Percentiles rank a stretch among this genome's conserved stretches.
Evolutionary conservation across 2,113 vertebrate species (phyloP).

Genomic region (Siniperca knerii): DNA sequence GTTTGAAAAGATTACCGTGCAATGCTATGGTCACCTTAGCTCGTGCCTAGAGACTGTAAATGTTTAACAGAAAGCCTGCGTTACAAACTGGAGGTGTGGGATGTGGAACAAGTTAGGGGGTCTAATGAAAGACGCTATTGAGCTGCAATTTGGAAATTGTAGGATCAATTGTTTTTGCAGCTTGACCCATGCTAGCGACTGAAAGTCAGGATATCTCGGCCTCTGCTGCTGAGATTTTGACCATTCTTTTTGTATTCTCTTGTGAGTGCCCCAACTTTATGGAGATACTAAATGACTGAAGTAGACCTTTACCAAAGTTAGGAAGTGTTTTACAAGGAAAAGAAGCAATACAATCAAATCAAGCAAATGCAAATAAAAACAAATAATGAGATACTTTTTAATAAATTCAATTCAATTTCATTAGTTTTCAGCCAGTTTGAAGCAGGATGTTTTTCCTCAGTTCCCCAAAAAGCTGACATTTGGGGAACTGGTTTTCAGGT

Average conservation of each 20-base stretch:
- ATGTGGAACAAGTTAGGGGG: not conserved
- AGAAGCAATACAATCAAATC: not conserved
- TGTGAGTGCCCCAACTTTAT: not conserved
- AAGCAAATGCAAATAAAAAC: not conserved
- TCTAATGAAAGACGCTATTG: not conserved
- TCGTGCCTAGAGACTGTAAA: not conserved
- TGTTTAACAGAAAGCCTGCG: not conserved
- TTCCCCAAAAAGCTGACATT: not conserved
- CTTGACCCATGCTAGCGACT: not conserved
- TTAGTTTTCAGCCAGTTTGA: too few relatives aligned
- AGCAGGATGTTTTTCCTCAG: too few relatives aligned
- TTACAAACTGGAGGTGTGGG: not conserved
- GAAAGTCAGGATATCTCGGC: not conserved
- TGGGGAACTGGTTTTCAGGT: not conserved
- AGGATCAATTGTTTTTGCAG: not conserved
- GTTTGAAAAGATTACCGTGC: not conserved
- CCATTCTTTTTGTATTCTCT: not conserved
- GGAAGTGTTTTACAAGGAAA: not conserved
- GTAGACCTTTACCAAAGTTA: not conserved
- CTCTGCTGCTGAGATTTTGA: not conserved
- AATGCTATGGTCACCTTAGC: too few relatives aligned
- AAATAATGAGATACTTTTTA: not conserved
- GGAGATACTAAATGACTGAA: not conserved
- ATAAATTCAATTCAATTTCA: too few relatives aligned
- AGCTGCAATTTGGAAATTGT: not conserved